Conservation (phyloP, 2,797 vertebrate genomes). For the Typhlichthys subterraneus region DNA sequence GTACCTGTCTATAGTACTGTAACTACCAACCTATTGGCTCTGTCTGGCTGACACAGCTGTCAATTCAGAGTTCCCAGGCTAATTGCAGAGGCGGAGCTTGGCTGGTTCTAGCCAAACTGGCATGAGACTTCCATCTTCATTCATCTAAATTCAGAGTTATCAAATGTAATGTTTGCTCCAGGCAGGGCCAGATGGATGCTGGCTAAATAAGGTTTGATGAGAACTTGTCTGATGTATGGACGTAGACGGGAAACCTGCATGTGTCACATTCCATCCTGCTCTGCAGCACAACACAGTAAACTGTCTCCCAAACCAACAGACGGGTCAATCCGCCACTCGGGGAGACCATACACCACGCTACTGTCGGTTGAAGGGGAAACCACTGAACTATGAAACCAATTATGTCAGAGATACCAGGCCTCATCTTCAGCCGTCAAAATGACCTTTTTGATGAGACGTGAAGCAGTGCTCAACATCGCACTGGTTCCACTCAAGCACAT, state of each 20-base stretch:
- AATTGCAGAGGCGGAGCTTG: not conserved
- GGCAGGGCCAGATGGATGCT: constrained; percentile 36
- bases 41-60: too few relatives aligned
- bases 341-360: constrained; percentile 33
- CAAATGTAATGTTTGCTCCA: constrained; percentile 51
- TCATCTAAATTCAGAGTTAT: constrained; percentile 41
- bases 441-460: too few relatives aligned
- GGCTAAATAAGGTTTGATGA: constrained; percentile 58
- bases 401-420: not conserved
- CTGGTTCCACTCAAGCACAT: too few relatives aligned
- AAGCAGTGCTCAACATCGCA: too few relatives aligned
- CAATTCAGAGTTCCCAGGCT: not conserved
- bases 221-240: constrained; percentile 65
- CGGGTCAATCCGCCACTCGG: constrained; percentile 30
- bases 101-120: not conserved
- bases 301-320: constrained; percentile 66
- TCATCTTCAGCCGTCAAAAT: not conserved
- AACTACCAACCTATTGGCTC: too few relatives aligned
- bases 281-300: constrained; percentile 58
- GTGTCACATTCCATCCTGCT: constrained; percentile 77
- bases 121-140: constrained; percentile 38
- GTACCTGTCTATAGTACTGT: too few relatives aligned
- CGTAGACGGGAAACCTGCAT: constrained; percentile 69
- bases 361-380: constrained; percentile 11
- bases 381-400: constrained; percentile 12